Conservation (phyloP, 2,888 invertebrate genomes). For the Melanchra persicariae region DNA sequence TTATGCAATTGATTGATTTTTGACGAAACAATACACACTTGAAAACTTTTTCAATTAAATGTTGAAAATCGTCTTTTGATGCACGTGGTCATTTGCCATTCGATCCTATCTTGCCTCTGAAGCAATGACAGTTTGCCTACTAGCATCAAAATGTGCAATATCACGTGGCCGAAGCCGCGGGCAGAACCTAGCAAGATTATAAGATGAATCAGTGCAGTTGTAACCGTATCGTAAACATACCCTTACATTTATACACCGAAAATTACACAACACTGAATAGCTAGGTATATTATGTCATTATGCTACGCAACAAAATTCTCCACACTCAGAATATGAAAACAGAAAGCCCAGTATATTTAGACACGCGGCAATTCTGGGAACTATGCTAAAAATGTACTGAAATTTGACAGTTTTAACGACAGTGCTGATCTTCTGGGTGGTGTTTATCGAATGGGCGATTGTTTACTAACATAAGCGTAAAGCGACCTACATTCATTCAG, state of each 20-base stretch:
- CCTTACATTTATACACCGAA: not conserved
- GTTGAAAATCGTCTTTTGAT: no score
- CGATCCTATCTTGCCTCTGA: no score
- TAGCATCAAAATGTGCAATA: no score
- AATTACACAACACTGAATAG: constrained; percentile 24
- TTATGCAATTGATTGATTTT: no score
- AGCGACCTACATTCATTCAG: constrained; percentile 26
- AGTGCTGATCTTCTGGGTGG: not conserved
- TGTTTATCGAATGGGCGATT: not conserved
- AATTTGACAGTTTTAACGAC: not conserved
- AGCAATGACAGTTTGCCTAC: no score
- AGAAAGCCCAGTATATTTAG: not conserved
- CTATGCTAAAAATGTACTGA: constrained; percentile 4
- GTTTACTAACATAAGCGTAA: constrained; percentile 30
- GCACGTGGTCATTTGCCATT: no score
- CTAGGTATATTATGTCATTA: constrained; percentile 11
- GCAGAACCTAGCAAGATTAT: not conserved
- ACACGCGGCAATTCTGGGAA: not conserved
- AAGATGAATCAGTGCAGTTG: not conserved
- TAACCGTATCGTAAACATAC: constrained; percentile 10
- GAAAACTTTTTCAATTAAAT: no score
- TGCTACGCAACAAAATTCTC: constrained; percentile 23
- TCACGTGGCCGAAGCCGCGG: not conserved
- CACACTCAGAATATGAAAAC: constrained; percentile 15
- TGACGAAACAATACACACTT: no score